Base-by-base conservation (phyloP, 2,113 vertebrate genomes). In the Pseudorectes ferrugineus region DNA sequence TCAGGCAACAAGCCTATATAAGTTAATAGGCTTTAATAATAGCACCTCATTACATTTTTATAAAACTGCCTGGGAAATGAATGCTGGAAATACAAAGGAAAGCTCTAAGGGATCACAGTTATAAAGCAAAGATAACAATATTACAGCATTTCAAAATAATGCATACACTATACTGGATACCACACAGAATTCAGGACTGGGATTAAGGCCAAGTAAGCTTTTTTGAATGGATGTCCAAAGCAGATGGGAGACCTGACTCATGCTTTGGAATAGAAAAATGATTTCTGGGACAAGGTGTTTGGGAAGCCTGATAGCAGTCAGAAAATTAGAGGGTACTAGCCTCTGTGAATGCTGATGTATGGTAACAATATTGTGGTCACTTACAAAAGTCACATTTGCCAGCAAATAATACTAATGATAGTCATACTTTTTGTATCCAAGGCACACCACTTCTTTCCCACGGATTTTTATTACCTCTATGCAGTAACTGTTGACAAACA, bases 11-110 rank as follows among this genome's bases (percentile, higher is more conserved):
- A 95, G 75, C n/a, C 77, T 94, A 81, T 91, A 91, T 96, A 97
- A 97, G 85, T 95, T 95, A 97, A 97, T 95, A 93, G 81, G 92
- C 88, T 97, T 97, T 97, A 96, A 96, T 96, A 97, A 96, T 92
- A 96, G 62, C 96, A 97, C 96, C 84, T 97, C 96, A 95, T 97
- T 97, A 97, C 70, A 71, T 91, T 95, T 94, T 87, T 78, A 80
- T 91, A 93, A 91, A 94, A 91, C 87, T 92, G 94, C 90, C 88
- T 94, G 95, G 93, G 96, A 97, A 97, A 95, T 90, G 75, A 92
- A 94, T 77, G 51, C 75, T 97, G 76, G 86, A 97, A 95, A 97
- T 91, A 85, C 75, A 95, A 84, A 83, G 68, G 46, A 97, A 95
- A 94, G 85, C 96, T 96, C 95, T 88, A 63, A 61, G 94, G 96